A percentile compares a stretch with the other conserved stretches of the same genome.
Conservation (phyloP, 2,888 invertebrate species). For the Drosophila trichaetosa region DNA sequence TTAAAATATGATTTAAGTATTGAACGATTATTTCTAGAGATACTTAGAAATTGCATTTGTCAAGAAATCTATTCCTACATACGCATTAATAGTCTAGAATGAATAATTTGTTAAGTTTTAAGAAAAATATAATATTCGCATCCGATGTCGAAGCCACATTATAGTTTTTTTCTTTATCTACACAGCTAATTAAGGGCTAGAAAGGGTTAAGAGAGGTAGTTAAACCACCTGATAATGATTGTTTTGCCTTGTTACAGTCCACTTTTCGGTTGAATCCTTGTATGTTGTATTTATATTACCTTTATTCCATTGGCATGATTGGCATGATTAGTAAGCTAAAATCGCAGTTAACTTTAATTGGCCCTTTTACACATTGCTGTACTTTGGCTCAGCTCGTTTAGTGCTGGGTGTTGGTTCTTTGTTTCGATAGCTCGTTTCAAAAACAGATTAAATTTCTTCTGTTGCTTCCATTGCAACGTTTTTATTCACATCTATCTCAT, state of each 20-base stretch:
- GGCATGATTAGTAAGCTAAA: slow-evolving; percentile 31
- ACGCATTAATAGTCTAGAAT: not conserved
- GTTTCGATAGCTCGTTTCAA: slow-evolving; percentile 34
- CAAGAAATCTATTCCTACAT: not conserved
- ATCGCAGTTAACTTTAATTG: slow-evolving; percentile 38
- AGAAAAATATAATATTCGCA: not conserved
- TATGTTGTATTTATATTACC: slow-evolving; percentile 8
- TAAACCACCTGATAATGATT: not conserved
- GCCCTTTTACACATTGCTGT: slow-evolving; percentile 22
- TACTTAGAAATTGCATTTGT: not conserved
- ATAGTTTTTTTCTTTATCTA: not conserved
- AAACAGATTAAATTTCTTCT: slow-evolving; percentile 68
- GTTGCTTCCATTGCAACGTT: slow-evolving; percentile 7
- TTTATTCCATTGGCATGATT: slow-evolving; percentile 1
- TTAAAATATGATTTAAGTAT: not conserved
- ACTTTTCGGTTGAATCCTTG: not conserved
- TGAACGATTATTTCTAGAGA: not conserved
- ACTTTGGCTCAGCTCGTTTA: slow-evolving; percentile 8
- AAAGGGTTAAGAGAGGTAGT: too few species aligned
- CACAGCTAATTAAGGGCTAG: not conserved
- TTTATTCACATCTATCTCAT: slow-evolving; percentile 15
- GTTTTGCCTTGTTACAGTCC: not conserved
- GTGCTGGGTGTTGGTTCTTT: not conserved
- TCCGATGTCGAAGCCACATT: not conserved
- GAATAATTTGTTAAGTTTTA: not conserved